Percentiles rank a stretch among this genome's conserved stretches.
These are phyloP conservation scores for Coreius guichenoti DNA, from an alignment of 2,797 vertebrate species.

Conservation along the genomic window DNA sequence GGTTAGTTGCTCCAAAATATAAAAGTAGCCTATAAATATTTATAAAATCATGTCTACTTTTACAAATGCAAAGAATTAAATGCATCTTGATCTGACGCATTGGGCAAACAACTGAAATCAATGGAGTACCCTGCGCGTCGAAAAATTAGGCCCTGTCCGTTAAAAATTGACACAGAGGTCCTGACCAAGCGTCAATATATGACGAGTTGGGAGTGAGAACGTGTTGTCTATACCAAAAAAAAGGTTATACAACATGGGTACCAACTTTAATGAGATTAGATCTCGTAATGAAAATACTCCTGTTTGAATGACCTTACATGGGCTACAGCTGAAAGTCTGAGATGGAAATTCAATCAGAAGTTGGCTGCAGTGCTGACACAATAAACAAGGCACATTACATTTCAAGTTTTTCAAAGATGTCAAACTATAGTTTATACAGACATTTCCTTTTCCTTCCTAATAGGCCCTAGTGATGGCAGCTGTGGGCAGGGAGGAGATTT, in stretches of 20 bases:
- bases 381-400: constrained; percentile 21
- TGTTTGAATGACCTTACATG: constrained; percentile 22
- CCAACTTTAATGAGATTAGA: constrained; percentile 25
- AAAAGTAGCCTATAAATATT: no score
- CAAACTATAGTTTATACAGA: constrained; percentile 26
- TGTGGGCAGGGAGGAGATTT: constrained; percentile 20
- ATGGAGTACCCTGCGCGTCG: no score
- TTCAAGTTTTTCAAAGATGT: constrained; percentile 18
- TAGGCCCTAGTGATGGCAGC: constrained; percentile 22
- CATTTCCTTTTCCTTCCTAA: constrained; percentile 19
- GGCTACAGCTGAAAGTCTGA: neutral
- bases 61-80: no score
- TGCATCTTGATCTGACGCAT: no score
- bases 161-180: no score
- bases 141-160: no score
- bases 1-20: no score
- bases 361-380: constrained; percentile 16
- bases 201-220: no score
- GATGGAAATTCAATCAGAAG: constrained; percentile 10
- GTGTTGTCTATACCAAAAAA: neutral
- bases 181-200: no score
- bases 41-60: no score
- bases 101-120: no score
- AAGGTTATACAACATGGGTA: constrained; percentile 23
- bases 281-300: neutral